Evolutionary conservation across 2,888 invertebrate genomes (phyloP).

Genomic region (Temnothorax rugatulus): DNA sequence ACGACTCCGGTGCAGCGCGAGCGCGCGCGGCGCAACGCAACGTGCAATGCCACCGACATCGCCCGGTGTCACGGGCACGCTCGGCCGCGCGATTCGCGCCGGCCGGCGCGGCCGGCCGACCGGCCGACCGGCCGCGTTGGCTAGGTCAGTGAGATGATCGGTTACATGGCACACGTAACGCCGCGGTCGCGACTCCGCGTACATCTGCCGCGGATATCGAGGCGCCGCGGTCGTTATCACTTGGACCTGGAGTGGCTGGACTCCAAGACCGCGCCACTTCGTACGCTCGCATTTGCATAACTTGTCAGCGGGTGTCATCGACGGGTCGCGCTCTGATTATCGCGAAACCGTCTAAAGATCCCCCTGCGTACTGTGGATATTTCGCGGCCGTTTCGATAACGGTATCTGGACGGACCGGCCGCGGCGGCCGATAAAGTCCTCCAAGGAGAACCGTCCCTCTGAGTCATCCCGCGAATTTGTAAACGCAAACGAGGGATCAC

Average conservation of each 20-base stretch:
- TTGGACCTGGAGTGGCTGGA: too few species aligned
- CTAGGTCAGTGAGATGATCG: slow-evolving; percentile 38
- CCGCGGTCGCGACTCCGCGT: background rate
- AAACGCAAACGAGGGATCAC: background rate
- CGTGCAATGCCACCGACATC: slow-evolving; percentile 72
- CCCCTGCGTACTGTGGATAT: background rate
- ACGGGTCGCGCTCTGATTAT: background rate
- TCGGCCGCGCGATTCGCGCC: slow-evolving; percentile 33
- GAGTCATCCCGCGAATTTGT: slow-evolving; percentile 1
- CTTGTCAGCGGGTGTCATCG: background rate
- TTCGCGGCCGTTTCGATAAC: background rate
- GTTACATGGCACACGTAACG: background rate
- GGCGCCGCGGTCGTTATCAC: background rate
- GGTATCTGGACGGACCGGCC: background rate
- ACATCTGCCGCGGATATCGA: background rate
- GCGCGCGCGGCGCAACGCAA: slow-evolving; percentile 64
- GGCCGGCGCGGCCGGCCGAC: slow-evolving; percentile 68
- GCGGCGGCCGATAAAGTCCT: too few species aligned
- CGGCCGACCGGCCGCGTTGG: slow-evolving; percentile 66
- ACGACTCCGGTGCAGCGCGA: slow-evolving; percentile 64
- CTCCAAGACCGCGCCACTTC: background rate
- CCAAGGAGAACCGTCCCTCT: background rate
- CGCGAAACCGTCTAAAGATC: background rate
- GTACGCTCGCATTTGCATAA: background rate
- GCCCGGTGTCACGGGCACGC: slow-evolving; percentile 59